Conservation (phyloP, 2,113 vertebrate genomes). For the Cynopterus brachyotis region DNA sequence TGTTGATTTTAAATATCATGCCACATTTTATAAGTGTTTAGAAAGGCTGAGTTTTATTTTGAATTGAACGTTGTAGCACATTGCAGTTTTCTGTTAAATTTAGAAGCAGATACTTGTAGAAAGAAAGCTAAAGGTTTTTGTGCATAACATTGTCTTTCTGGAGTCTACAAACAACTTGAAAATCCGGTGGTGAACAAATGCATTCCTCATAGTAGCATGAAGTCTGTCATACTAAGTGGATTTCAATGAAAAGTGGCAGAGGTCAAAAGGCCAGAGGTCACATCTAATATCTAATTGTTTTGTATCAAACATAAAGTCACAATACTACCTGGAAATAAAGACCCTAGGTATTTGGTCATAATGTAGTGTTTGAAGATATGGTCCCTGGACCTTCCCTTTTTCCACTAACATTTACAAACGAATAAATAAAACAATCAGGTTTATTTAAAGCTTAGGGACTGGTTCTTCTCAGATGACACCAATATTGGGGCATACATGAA, state of each 20-base stretch:
- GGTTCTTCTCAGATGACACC: neutral
- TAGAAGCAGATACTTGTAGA: neutral
- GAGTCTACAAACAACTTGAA: neutral
- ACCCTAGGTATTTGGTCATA: neutral
- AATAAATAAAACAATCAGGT: neutral
- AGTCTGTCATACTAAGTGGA: neutral
- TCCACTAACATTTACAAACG: neutral
- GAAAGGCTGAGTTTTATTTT: conserved; percentile 13
- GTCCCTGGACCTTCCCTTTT: accelerated
- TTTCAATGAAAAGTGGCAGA: neutral
- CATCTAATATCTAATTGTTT: neutral
- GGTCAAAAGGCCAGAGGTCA: neutral
- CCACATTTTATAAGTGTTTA: neutral
- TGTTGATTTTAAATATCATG: neutral
- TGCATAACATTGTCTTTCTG: neutral
- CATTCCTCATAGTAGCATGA: neutral
- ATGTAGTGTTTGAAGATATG: neutral
- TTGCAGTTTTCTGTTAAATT: neutral
- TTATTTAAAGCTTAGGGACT: neutral
- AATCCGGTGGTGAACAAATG: neutral
- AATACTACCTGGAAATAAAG: neutral
- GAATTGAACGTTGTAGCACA: neutral
- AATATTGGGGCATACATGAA: neutral
- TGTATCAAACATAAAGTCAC: neutral
- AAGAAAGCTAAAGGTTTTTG: neutral